These are phyloP conservation scores for Temnothorax rugatulus DNA, from an alignment of 2,888 invertebrate genomes.

Conservation along the genomic window DNA sequence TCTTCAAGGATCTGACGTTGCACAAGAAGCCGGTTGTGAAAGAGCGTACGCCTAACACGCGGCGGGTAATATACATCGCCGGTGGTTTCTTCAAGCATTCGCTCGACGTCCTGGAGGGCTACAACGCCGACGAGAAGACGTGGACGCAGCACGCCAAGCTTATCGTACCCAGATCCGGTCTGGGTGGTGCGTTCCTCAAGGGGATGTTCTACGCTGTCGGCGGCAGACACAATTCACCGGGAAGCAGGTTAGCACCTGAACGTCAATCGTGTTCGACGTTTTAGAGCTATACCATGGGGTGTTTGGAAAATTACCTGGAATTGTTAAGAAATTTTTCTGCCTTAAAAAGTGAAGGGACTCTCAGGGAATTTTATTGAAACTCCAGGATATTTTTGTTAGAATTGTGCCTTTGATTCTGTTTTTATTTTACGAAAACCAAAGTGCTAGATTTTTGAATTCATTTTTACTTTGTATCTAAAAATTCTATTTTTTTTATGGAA, in stretches of 20 bases:
- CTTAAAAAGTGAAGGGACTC: neutral
- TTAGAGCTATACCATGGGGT: neutral
- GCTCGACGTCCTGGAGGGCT: conserved; percentile 95
- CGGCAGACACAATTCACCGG: conserved; percentile 96
- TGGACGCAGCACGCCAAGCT: conserved; percentile 94
- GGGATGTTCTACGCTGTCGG: conserved; percentile 97
- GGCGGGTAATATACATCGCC: conserved; percentile 95
- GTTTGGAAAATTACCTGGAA: neutral
- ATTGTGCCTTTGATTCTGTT: neutral
- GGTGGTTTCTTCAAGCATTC: conserved; percentile 96
- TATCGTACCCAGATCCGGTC: conserved; percentile 95
- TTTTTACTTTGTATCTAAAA: neutral
- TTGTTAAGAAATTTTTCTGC: neutral
- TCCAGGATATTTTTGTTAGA: neutral
- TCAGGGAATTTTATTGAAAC: neutral
- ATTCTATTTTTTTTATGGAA: neutral
- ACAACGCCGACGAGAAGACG: conserved; percentile 94
- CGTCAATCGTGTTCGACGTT: neutral
- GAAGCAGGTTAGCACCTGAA: conserved; percentile 87
- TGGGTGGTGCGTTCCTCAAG: conserved; percentile 95
- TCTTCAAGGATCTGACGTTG: conserved; percentile 96
- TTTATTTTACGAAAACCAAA: neutral
- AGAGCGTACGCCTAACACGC: conserved; percentile 95
- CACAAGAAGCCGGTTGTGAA: conserved; percentile 95
- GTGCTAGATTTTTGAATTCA: conserved; percentile 6